Conservation (phyloP, 2,888 invertebrate genomes). For the Apodemia zela region DNA sequence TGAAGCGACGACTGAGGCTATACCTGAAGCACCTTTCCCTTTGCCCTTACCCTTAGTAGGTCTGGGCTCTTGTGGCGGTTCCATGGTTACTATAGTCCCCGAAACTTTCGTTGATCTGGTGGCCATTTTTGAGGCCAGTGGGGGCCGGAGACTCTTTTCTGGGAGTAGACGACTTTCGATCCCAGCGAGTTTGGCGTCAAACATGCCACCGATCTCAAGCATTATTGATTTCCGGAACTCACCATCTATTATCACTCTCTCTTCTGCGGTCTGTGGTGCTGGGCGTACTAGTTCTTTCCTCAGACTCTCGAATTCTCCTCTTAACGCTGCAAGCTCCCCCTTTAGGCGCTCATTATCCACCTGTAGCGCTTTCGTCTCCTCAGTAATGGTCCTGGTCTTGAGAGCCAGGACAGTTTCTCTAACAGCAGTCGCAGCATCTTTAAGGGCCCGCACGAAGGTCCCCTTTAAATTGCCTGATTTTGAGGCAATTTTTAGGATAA, state of each 20-base stretch:
- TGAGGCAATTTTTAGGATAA: not conserved
- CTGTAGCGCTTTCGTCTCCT: not conserved
- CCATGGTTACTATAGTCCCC: not conserved
- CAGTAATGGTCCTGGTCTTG: not conserved
- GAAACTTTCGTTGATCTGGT: too few relatives aligned
- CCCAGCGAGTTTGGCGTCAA: not conserved
- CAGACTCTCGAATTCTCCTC: not conserved
- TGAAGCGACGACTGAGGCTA: too few relatives aligned
- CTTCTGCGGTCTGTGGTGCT: not conserved
- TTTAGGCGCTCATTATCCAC: not conserved
- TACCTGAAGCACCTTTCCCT: too few relatives aligned
- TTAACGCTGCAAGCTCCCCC: not conserved
- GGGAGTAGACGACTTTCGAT: not conserved
- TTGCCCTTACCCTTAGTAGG: too few relatives aligned
- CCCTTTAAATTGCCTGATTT: not conserved
- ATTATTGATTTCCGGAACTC: not conserved
- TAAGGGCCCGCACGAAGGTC: not conserved
- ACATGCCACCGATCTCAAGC: not conserved
- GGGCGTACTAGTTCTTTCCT: not conserved
- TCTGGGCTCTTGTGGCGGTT: too few relatives aligned
- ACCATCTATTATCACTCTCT: not conserved
- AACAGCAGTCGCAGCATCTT: slow-evolving; percentile 18
- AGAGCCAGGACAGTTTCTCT: slow-evolving; percentile 15
- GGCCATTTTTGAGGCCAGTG: not conserved
- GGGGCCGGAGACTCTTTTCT: not conserved